These are phyloP conservation scores for Drosophila teissieri DNA, from an alignment of 1,140 invertebrate species.

Conservation along the genomic window DNA sequence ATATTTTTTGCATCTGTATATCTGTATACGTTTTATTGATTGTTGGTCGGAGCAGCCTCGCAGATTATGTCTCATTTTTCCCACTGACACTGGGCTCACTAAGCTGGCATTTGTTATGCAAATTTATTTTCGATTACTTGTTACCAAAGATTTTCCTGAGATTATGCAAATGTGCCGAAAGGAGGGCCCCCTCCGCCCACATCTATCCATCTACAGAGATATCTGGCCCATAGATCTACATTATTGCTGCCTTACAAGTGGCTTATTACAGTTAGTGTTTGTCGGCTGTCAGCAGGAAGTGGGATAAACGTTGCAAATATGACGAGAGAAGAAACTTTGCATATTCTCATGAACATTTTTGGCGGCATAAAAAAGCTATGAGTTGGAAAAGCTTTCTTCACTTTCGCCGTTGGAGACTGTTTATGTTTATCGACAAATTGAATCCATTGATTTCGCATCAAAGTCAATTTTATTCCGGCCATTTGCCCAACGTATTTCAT, in stretches of 20 bases:
- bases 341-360: conserved; percentile 64
- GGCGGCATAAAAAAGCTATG: conserved; percentile 54
- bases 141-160: conserved; percentile 79
- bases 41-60: conserved; percentile 26
- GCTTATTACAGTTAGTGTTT: conserved; percentile 79
- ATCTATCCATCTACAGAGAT: background rate
- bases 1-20: conserved; percentile 39
- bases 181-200: background rate
- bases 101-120: conserved; percentile 76
- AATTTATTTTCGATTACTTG: conserved; percentile 84
- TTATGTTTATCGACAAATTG: conserved; percentile 59
- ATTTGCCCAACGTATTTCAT: conserved; percentile 36
- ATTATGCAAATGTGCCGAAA: conserved; percentile 78
- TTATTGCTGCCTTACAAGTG: conserved; percentile 72
- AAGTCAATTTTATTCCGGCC: conserved; percentile 29
- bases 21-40: conserved; percentile 33
- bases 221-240: conserved; percentile 47
- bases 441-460: conserved; percentile 65
- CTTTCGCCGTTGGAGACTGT: conserved; percentile 64
- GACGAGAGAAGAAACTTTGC: conserved; percentile 62
- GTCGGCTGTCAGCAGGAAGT: conserved; percentile 55
- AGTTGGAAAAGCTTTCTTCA: conserved; percentile 62
- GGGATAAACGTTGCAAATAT: conserved; percentile 45
- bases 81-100: conserved; percentile 17
- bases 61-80: conserved; percentile 60